Conservation (phyloP, 2,888 invertebrate genomes). For the Papilio protenor region DNA sequence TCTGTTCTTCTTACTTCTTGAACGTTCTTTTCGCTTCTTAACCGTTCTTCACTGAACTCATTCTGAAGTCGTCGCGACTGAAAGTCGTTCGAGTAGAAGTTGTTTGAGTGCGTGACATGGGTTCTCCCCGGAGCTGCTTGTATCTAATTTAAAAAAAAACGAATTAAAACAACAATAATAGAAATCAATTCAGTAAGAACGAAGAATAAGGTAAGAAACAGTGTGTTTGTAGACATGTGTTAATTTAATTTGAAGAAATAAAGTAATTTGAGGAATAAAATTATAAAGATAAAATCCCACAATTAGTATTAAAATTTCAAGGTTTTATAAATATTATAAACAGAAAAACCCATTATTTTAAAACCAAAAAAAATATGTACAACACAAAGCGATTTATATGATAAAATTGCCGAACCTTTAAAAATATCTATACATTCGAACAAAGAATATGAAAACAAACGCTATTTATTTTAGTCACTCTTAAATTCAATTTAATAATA, state of each 20-base stretch:
- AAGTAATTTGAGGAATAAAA: too few relatives aligned
- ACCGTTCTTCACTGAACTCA: slow-evolving; percentile 55
- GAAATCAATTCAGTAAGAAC: too few relatives aligned
- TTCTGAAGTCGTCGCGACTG: slow-evolving; percentile 58
- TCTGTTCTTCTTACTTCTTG: neutral
- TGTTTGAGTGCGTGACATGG: slow-evolving; percentile 61
- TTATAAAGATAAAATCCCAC: too few relatives aligned
- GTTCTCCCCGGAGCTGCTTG: slow-evolving; percentile 58
- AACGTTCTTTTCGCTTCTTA: slow-evolving; percentile 8
- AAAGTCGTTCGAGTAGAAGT: slow-evolving; percentile 56
- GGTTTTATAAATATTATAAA: neutral
- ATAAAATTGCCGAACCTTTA: neutral
- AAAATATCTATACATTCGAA: neutral
- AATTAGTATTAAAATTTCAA: too few relatives aligned
- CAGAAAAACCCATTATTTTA: neutral
- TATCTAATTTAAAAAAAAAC: slow-evolving; percentile 55
- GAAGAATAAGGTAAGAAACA: too few relatives aligned
- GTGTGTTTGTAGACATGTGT: too few relatives aligned
- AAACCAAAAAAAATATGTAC: neutral
- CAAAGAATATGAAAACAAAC: neutral
- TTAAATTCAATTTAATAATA: too few relatives aligned
- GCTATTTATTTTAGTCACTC: too few relatives aligned
- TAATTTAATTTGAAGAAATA: too few relatives aligned
- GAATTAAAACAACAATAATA: neutral
- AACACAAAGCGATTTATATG: neutral